These are phyloP conservation scores for Drosophila busckii DNA, from an alignment of 1,140 invertebrate species.

Conservation along the genomic window DNA sequence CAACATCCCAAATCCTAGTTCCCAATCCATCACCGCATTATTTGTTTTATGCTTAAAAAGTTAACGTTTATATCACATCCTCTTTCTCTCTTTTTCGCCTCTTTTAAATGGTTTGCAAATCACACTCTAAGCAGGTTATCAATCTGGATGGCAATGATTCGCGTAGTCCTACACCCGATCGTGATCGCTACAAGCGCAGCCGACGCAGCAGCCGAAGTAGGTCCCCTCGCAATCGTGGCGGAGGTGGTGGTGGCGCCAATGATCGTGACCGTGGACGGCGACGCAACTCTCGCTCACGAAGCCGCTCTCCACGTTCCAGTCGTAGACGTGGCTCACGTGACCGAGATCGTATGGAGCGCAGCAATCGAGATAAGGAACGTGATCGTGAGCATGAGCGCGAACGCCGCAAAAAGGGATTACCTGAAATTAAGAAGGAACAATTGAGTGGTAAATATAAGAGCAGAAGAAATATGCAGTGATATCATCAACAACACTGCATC, in stretches of 20 bases:
- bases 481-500: too few species aligned
- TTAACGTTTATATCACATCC: constrained; percentile 64
- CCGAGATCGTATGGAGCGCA: constrained; percentile 81
- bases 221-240: constrained; percentile 78
- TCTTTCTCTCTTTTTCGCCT: too few species aligned
- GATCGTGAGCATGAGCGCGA: constrained; percentile 89
- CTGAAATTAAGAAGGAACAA: constrained; percentile 91
- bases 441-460: constrained; percentile 87
- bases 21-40: constrained; percentile 14
- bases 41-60: constrained; percentile 57
- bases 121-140: constrained; percentile 78
- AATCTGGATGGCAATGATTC: constrained; percentile 81
- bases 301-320: constrained; percentile 70
- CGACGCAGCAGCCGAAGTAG: constrained; percentile 79
- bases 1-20: background rate
- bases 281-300: constrained; percentile 78
- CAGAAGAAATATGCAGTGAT: too few species aligned
- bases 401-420: constrained; percentile 92
- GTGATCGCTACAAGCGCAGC: constrained; percentile 79
- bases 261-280: constrained; percentile 79
- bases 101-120: constrained; percentile 66
- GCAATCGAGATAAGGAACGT: constrained; percentile 85
- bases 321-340: constrained; percentile 80
- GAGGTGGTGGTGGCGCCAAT: constrained; percentile 35
- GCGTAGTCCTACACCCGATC: constrained; percentile 81